phyloP scores from a whole-genome alignment of 2,888 invertebrate species.

The Eustalomyia histrio region DNA sequence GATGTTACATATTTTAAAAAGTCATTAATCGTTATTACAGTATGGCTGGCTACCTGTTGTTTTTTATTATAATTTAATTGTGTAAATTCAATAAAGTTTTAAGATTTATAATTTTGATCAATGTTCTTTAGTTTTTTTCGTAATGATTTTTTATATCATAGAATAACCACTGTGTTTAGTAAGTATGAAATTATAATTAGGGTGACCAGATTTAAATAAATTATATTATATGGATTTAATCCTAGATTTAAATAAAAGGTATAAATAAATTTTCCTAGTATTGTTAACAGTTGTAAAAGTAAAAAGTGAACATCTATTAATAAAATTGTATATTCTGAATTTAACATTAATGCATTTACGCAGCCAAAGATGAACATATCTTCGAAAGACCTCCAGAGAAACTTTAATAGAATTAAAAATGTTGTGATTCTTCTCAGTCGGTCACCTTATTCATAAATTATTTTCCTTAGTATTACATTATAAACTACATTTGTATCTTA shows the following conservation, averaged over 20 bases:
- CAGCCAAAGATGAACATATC: no score
- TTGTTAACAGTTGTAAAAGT: no score
- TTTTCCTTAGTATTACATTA: neutral
- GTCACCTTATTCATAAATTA: neutral
- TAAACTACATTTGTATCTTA: neutral
- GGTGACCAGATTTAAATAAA: neutral
- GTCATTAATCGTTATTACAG: conserved; percentile 16
- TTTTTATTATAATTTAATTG: no score
- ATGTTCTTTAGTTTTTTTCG: conserved; percentile 7
- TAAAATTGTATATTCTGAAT: no score
- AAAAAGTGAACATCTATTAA: no score
- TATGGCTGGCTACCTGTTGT: conserved; percentile 1
- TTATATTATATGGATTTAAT: no score
- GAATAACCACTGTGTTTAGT: neutral
- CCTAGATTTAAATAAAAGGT: no score
- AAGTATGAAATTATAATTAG: neutral
- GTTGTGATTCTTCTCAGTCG: neutral
- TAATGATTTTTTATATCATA: conserved; percentile 33
- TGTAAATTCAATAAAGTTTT: neutral
- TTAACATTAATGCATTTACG: no score
- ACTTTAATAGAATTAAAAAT: no score
- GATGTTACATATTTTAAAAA: neutral
- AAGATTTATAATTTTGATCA: conserved; percentile 27
- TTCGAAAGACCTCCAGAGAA: no score
- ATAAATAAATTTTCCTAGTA: no score